Evolutionary conservation across 2,888 invertebrate genomes (phyloP), one percentile per base, ranked within the genome.

Genomic region (Merodon equestris): DNA sequence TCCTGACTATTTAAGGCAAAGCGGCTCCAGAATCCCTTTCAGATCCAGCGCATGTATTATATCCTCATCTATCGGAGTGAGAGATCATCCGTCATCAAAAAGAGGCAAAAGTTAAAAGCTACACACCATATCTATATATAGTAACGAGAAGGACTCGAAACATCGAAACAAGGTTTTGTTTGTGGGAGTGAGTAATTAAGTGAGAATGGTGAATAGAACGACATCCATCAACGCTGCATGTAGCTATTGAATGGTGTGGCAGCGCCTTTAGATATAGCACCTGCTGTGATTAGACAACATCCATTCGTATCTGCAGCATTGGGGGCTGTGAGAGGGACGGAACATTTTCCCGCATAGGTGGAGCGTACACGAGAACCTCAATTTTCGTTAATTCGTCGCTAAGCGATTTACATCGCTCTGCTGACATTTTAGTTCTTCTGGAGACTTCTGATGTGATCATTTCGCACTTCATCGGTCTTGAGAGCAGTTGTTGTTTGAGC

Each of bases 1-100:
- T n/a, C 12, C 9, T 10, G 42, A n/a, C 42, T 13, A 42, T 42
- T 12, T 5, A 9, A 42, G n/a, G n/a, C 42, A 42, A 10, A 42
- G n/a, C 3, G 42, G 42, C 42, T 42, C 7, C 36, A 10, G 36
- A 36, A 36, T 10, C 5, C 36, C 36, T 36, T 10, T 36, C 7
- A 36, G 36, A 9, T 10, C 36, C 10, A 36, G 10, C 36, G n/a
- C 2, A 1, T 9, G 38, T 17, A 66, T 7, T 18, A 76, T 50
- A n/a, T 60, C 68, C 58, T 76, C 68, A 14, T 81, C 73, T 38
- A 58, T 58, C 18, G 81, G 17, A 27, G 81, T 79, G 42, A 74
- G 45, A 27, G 68, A 81, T 9, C 76, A 82, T 2, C 76, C 79
- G 9, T 82, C 75, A 40, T 75, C 61, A 47, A 82, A 38, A 58